Base-by-base conservation (phyloP, 2,797 vertebrate genomes). In the Halcyon smyrnensis region DNA sequence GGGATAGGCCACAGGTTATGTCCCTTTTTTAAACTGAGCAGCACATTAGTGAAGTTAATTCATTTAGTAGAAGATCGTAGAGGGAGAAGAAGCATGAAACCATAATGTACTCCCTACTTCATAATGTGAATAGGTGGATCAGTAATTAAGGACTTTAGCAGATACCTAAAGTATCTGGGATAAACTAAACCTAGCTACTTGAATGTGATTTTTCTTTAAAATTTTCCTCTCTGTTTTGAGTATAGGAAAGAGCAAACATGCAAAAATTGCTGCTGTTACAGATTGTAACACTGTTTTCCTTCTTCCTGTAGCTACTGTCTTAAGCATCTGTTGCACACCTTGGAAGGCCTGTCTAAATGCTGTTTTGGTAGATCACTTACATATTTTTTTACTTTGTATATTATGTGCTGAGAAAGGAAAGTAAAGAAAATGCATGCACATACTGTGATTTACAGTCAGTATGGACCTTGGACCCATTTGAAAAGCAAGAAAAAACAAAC, bases 61-160 rank as follows among this genome's bases (percentile, higher is more conserved):
- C 12, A 1, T 54, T 85, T 65, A 54, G 30, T 19, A 27, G 73
- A 34, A 89, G 56, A 30, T 43, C 25, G 12, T 6, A 50, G 39
- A 51, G 18, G 15, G 37, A 68, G 32, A 78, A 75, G 45, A 5
- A 57, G 6, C 17, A 41, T 9, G 8, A 34, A 74, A 62, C 12
- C 0, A 0, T 54, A 46, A 32, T 1, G 3, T 36, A 32, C 56
- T 83, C 21, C n/a, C 9, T 79, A n/a, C 32, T 78, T 34, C n/a
- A 7, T 73, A 43, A 16, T 59, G 34, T 9, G n/a, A 75, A 69
- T 56, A 70, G 70, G 57, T 73, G 43, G 34, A 68, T 79, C 34
- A 54, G 30, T 54, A 53, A 74, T n/a, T 65, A 64, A 85, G 28
- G 41, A 84, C n/a, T 73, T 69, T 1, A 84, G 7, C 23, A n/a